These are phyloP conservation scores for Melanogrammus aeglefinus DNA, from an alignment of 2,797 vertebrate species.

Conservation along the genomic window DNA sequence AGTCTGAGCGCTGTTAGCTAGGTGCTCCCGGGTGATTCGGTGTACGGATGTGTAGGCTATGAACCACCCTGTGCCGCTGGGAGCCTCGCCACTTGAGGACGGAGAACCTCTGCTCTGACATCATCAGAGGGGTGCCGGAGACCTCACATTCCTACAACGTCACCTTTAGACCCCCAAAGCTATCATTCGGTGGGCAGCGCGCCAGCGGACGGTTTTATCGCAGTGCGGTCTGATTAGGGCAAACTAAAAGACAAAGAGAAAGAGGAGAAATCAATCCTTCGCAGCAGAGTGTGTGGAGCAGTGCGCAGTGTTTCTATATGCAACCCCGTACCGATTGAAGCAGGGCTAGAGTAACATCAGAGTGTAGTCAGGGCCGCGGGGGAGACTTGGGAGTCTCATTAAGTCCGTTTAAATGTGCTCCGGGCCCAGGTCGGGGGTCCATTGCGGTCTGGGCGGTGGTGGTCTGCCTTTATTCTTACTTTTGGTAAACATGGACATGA, in stretches of 20 bases:
- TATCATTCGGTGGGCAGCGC: neutral
- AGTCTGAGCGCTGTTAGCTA: neutral
- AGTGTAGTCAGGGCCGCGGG: neutral
- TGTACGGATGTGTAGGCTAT: neutral
- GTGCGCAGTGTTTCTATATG: too few species aligned
- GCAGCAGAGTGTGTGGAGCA: too few species aligned
- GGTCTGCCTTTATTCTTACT: neutral
- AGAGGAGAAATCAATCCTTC: too few species aligned
- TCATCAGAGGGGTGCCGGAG: neutral
- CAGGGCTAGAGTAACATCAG: neutral
- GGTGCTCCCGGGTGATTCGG: neutral
- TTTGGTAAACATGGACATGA: neutral
- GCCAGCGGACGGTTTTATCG: neutral
- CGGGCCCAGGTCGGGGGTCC: neutral
- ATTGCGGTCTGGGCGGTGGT: neutral
- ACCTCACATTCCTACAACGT: neutral
- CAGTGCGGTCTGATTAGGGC: neutral
- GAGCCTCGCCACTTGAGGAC: neutral
- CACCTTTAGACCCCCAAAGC: neutral
- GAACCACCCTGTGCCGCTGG: neutral
- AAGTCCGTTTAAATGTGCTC: neutral
- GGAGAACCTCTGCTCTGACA: too few species aligned
- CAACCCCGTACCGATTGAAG: neutral
- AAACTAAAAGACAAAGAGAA: neutral
- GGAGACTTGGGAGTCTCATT: neutral